Conservation (phyloP, 2,797 vertebrate species). For the Rachycentron canadum region DNA sequence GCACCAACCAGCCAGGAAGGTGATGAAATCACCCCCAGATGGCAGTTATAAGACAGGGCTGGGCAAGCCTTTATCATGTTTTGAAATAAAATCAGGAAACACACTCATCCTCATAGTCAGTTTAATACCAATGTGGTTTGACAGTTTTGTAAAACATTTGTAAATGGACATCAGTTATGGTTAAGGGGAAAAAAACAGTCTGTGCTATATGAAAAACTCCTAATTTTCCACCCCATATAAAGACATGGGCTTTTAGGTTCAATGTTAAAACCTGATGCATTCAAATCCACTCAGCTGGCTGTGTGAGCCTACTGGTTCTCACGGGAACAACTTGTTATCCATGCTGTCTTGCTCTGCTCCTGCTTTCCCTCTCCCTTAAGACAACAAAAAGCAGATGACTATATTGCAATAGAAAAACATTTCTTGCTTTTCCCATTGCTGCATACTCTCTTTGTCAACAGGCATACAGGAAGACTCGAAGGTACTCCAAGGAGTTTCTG, state of each 20-base stretch:
- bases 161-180: background rate
- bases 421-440: background rate
- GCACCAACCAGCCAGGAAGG: slow-evolving; percentile 22
- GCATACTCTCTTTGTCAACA: background rate
- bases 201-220: background rate
- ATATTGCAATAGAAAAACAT: slow-evolving; percentile 32
- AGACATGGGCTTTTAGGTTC: slow-evolving; percentile 27
- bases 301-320: slow-evolving; percentile 55
- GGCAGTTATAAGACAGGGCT: background rate
- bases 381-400: slow-evolving; percentile 49
- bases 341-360: slow-evolving; percentile 44
- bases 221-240: slow-evolving; percentile 46
- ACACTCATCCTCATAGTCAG: background rate
- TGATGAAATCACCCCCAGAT: slow-evolving; percentile 31
- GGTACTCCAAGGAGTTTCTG: background rate
- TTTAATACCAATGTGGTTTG: background rate
- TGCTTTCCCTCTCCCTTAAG: slow-evolving; percentile 34
- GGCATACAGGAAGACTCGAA: background rate
- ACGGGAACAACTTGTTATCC: slow-evolving; percentile 64
- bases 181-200: background rate
- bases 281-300: slow-evolving; percentile 30
- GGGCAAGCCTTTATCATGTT: background rate
- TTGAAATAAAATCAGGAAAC: slow-evolving; percentile 1
- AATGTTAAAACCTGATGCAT: slow-evolving; percentile 28
- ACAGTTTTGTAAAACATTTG: background rate